Evolutionary conservation across 2,888 invertebrate genomes (phyloP), one percentile per base, ranked within the genome.

Genomic region (Chironomus tentans): DNA sequence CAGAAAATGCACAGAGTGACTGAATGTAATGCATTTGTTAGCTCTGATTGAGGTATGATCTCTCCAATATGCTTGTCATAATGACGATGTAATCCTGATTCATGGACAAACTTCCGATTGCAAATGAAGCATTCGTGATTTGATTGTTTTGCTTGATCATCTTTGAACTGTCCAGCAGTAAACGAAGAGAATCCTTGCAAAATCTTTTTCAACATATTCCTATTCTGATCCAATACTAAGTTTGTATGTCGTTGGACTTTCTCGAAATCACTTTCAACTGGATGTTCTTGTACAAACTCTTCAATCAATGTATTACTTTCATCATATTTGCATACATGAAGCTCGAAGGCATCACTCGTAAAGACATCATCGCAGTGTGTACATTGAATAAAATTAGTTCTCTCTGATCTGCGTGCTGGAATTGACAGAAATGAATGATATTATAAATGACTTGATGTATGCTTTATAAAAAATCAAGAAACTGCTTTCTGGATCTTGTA

Each of bases 51-150:
- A 0, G 83, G 82, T 65, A 83, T 82, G 4, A 82, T 77, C 74
- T 84, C 83, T 50, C 83, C 76, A 0, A 83, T 81, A 78, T 84
- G 84, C 62, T 83, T 84, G 76, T 84, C 84, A 82, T 83, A 83
- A 78, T 84, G 84, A 5, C 84, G 81, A 28, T 80, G 78, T 18
- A 84, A 73, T 0, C 84, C 84, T 0, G 84, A 82, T 13, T 82
- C 81, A 77, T 84, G 84, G 0, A 84, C 84, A 78, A 84, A 84
- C 77, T 83, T 83, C 1, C 84, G 81, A 46, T 83, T 82, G 62
- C 84, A 84, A 50, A 83, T 79, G 6, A 79, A 81, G 76, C 84
- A 84, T 78, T 83, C 83, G 10, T 15, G 50, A 70, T 70, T 70
- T 2, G 70, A 46, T 21, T 21, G 21, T 21, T 47, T 46, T 15